These are phyloP conservation scores for Zygothrica quintamaculata DNA, from an alignment of 2,888 invertebrate genomes.

Conservation along the genomic window DNA sequence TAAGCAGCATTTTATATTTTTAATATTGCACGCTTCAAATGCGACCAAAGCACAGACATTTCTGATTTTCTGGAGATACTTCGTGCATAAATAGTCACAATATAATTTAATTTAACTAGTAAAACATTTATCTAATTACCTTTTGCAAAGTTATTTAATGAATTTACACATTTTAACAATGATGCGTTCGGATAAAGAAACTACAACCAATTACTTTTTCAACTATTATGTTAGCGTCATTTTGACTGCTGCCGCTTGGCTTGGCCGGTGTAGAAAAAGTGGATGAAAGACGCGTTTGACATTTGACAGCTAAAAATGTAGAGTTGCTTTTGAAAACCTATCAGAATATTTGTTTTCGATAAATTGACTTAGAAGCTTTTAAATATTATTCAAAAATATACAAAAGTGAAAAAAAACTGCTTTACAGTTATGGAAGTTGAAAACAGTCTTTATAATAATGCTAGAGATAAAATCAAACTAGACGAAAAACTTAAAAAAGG, in stretches of 20 bases:
- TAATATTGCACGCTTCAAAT: constrained; percentile 86
- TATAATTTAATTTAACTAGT: constrained; percentile 26
- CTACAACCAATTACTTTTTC: constrained; percentile 30
- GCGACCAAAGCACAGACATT: constrained; percentile 86
- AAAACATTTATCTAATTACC: constrained; percentile 45
- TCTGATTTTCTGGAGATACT: constrained; percentile 87
- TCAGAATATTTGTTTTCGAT: neutral
- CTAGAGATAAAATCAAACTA: constrained; percentile 88
- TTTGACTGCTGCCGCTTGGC: constrained; percentile 40
- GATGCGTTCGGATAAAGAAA: constrained; percentile 64
- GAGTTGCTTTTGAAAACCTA: constrained; percentile 21
- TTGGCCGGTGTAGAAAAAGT: constrained; percentile 55
- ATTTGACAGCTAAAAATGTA: constrained; percentile 21
- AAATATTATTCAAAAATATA: too few species aligned
- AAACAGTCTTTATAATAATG: constrained; percentile 64
- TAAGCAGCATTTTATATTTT: constrained; percentile 79
- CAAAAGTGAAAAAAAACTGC: constrained; percentile 11
- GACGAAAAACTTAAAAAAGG: constrained; percentile 87
- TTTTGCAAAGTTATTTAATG: constrained; percentile 45
- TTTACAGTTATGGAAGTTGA: constrained; percentile 49
- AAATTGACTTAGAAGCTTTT: too few species aligned
- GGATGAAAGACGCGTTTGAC: constrained; percentile 27
- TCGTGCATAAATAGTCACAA: constrained; percentile 84
- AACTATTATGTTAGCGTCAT: constrained; percentile 42
- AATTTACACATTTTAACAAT: constrained; percentile 51